phyloP scores from a whole-genome alignment of 2,888 invertebrate species.

The Aporophyla lueneburgensis region DNA sequence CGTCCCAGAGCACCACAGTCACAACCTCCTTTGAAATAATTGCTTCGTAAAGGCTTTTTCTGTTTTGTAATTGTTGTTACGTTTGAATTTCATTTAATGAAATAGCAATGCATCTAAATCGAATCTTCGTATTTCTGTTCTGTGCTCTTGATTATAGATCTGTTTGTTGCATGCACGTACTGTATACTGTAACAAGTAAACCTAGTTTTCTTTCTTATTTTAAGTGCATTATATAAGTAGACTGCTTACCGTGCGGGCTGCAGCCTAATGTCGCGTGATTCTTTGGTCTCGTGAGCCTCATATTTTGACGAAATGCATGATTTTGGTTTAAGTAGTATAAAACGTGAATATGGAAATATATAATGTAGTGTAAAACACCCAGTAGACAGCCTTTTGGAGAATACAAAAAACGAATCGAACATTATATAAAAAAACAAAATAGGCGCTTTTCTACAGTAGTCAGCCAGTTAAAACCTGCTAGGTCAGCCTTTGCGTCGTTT shows the following conservation, averaged over 20 bases:
- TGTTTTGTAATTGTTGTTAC: background rate
- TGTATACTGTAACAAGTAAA: background rate
- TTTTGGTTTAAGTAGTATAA: constrained; percentile 25
- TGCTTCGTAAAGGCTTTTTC: background rate
- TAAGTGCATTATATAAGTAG: background rate
- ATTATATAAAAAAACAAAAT: background rate
- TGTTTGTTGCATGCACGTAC: background rate
- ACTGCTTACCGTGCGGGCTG: too few species aligned
- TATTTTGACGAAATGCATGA: constrained; percentile 30
- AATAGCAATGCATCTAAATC: background rate
- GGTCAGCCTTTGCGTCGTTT: background rate
- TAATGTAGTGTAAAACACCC: background rate
- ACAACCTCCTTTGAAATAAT: constrained; percentile 1
- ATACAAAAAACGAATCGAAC: too few species aligned
- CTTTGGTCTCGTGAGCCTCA: constrained; percentile 29
- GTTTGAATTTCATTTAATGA: background rate
- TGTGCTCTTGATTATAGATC: background rate
- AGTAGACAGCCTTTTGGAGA: background rate
- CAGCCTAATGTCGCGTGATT: background rate
- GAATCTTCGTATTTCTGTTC: background rate
- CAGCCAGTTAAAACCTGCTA: background rate
- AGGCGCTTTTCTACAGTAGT: background rate
- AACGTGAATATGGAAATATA: too few species aligned
- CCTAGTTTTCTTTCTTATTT: background rate
- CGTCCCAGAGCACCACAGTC: background rate